Evolutionary conservation across 2,888 invertebrate genomes (phyloP), one percentile per base, ranked within the genome.

Genomic region (Eupithecia pulchellata): DNA sequence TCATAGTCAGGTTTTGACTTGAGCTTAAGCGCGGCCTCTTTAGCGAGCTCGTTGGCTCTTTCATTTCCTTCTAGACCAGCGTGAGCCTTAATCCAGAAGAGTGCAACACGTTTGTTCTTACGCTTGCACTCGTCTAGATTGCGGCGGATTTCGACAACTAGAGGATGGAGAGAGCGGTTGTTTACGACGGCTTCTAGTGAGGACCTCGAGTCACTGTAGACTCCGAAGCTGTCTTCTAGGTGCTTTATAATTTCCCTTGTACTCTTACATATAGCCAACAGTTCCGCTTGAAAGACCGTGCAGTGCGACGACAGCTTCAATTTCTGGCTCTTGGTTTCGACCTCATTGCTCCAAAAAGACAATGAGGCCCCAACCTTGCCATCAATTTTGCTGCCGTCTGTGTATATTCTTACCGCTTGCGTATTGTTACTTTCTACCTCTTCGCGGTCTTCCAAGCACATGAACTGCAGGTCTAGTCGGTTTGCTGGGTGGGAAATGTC

Each of bases 301-400:
- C 47, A 47, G 47, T n/a, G n/a, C 1, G 9, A n/a, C 47, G 47
- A n/a, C 47, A 11, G n/a, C n/a, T 47, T 47, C n/a, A 47, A 11
- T n/a, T 47, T 47, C 0, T n/a, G 47, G 6, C n/a, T 47, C 6
- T n/a, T 11, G n/a, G 47, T 47, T 47, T 47, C 47, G 5, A 11
- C 20, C 20, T 6, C 47, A 47, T n/a, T n/a, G n/a, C n/a, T 20
- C 60, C 66, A 58, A 30, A 66, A 17, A 36, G 66, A 58, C n/a
- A 66, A 42, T n/a, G 66, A 39, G 17, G 66, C 66, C n/a, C 66
- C 66, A 29, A 66, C 60, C 14, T 60, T 27, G 4, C 60, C 66
- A 39, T 66, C 39, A 27, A 66, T 61, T 30, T 47, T 61, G 9
- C 66, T 66, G 14, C 61, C 66, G 25, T 66, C 60, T 9, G 60